Evolutionary conservation across 2,113 vertebrate genomes (phyloP).

Genomic region (Tautogolabrus adspersus): DNA sequence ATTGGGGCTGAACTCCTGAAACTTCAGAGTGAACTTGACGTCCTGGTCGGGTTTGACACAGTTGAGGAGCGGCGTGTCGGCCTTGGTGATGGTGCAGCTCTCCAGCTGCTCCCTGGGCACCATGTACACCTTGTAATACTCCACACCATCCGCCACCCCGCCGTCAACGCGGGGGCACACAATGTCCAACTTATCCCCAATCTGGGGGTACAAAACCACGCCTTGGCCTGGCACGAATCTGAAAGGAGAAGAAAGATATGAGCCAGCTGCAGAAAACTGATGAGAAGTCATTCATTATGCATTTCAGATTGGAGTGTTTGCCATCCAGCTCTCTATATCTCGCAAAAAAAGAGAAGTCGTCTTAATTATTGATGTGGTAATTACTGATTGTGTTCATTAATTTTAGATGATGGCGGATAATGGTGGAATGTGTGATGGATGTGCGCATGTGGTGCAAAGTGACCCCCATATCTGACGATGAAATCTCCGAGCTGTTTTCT

Average conservation of each 20-base stretch:
- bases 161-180: slow-evolving; percentile 98
- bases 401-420: slow-evolving; percentile 67
- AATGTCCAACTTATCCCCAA: slow-evolving; percentile 99
- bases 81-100: slow-evolving; percentile 96
- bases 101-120: slow-evolving; percentile 97
- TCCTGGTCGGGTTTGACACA: slow-evolving; percentile 98
- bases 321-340: slow-evolving; percentile 27
- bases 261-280: slow-evolving; percentile 21
- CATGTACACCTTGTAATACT: slow-evolving; percentile 99
- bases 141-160: slow-evolving; percentile 90
- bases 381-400: slow-evolving; percentile 67
- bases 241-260: slow-evolving; percentile 44
- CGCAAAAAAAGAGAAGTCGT: slow-evolving; percentile 47
- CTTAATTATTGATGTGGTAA: slow-evolving; percentile 74
- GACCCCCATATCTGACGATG: slow-evolving; percentile 33
- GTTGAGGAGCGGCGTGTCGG: slow-evolving; percentile 97
- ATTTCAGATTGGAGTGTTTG: slow-evolving; percentile 43
- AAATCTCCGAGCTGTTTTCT: slow-evolving; percentile 24
- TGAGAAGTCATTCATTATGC: slow-evolving; percentile 47
- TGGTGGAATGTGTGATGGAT: slow-evolving; percentile 9
- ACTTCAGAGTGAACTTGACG: slow-evolving; percentile 99
- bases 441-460: slow-evolving; percentile 23
- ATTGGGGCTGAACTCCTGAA: slow-evolving; percentile 99
- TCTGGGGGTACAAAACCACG: slow-evolving; percentile 97
- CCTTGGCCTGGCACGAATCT: slow-evolving; percentile 97